Evolutionary conservation across 2,888 invertebrate species (phyloP), one percentile per base, ranked within the genome.

Genomic region (Papilio gigon): DNA sequence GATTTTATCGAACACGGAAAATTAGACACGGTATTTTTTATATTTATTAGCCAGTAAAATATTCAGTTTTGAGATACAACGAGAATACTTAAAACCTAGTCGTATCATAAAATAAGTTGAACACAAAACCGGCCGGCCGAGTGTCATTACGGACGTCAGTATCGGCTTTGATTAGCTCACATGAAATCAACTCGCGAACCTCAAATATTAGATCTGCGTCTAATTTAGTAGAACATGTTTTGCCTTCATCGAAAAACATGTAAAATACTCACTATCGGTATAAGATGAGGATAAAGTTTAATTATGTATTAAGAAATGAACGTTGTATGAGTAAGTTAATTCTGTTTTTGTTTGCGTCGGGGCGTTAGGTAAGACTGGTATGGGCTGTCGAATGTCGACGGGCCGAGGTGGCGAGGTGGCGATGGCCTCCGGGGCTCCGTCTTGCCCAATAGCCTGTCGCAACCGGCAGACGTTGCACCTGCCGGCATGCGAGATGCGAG

Each of bases 401-500:
- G 85, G 78, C 81, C 81, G 80, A 82, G 73, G 76, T 84, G 86
- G 83, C 81, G 80, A 82, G 73, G 76, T 84, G 86, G 82, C 85
- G 89, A 84, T 85, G 89, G 89, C 89, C 89, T 87, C 86, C 76
- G 81, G 76, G 81, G 77, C 78, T 80, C 80, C 78, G 81, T 63
- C 87, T 90, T 90, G 86, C 90, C 87, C 90, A 90, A 90, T 87
- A 80, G 76, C 73, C 84, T 90, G 89, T 87, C 89, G 90, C 89
- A 90, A 90, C 85, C 83, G 84, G 84, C 87, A 86, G 87, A 86
- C 84, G 86, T 80, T 85, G 88, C 90, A 90, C 89, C 88, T 89
- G 90, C 82, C 84, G 70, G 88, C 89, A 88, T 87, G 85, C 80
- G 80, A 84, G 83, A 88, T 87, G 85, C 80, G 81, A 84, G 83